Conservation (phyloP, 2,113 vertebrate genomes). For the Phalacrocorax pelagicus region DNA sequence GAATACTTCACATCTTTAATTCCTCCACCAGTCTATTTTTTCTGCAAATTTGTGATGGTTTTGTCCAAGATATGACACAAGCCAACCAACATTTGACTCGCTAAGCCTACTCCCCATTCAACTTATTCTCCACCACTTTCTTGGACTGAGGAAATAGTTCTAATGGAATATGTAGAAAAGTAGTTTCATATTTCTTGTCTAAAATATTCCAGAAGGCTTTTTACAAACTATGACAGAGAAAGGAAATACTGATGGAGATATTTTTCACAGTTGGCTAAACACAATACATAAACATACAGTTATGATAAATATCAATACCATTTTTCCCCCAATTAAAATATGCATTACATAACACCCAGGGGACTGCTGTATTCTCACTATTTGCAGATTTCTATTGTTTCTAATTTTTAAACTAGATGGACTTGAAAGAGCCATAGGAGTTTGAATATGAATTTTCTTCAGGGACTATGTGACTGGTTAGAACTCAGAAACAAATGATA, state of each 20-base stretch:
- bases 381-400: background rate
- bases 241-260: constrained; percentile 54
- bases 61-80: background rate
- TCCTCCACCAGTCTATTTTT: background rate
- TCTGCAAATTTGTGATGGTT: background rate
- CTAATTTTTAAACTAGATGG: background rate
- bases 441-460: background rate
- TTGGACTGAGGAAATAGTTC: background rate
- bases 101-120: background rate
- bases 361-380: background rate
- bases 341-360: background rate
- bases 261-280: constrained; percentile 47
- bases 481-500: background rate
- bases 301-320: constrained; percentile 30
- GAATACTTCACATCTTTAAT: background rate
- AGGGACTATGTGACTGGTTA: background rate
- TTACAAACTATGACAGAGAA: constrained; percentile 25
- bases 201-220: constrained; percentile 59
- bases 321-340: constrained; percentile 32
- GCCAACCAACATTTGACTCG: background rate
- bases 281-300: constrained; percentile 19
- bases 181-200: constrained; percentile 36
- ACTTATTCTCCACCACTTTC: background rate
- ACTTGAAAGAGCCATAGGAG: background rate
- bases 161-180: constrained; percentile 46